Conservation (phyloP, 2,888 invertebrate species). For the Drosophila neotestacea region DNA sequence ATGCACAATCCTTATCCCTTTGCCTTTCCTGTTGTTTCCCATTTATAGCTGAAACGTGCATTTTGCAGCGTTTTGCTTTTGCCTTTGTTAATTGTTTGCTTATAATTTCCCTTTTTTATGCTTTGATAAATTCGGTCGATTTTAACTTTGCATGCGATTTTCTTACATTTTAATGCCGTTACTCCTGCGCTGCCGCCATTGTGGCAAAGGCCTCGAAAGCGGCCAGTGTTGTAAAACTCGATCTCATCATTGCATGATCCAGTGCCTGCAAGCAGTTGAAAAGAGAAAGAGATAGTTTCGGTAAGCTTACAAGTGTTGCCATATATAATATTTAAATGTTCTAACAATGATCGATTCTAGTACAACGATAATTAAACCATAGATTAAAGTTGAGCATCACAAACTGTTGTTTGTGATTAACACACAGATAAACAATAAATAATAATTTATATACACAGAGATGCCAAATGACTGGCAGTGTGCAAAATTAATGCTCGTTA, state of each 20-base stretch:
- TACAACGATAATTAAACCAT: not conserved
- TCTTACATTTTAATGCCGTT: conserved; percentile 46
- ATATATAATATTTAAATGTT: not conserved
- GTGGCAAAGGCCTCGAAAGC: conserved; percentile 21
- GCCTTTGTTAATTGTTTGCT: conserved; percentile 20
- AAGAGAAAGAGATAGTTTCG: conserved; percentile 19
- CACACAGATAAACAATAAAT: conserved; percentile 62
- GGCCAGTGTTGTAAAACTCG: conserved; percentile 49
- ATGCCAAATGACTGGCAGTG: conserved; percentile 40
- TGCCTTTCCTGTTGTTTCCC: conserved; percentile 28
- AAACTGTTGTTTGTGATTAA: not conserved
- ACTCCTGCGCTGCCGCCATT: conserved; percentile 41
- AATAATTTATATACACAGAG: conserved; percentile 48
- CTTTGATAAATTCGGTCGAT: conserved; percentile 57
- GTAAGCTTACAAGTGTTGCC: conserved; percentile 24
- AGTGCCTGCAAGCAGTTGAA: conserved; percentile 15
- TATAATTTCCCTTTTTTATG: conserved; percentile 35
- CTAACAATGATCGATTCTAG: no score
- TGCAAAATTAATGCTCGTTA: conserved; percentile 78
- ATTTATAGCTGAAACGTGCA: conserved; percentile 76
- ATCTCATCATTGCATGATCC: conserved; percentile 36
- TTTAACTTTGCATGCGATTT: conserved; percentile 28
- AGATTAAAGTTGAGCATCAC: not conserved
- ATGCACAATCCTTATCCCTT: conserved; percentile 41
- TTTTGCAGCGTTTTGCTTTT: conserved; percentile 54